phyloP scores from a whole-genome alignment of 2,113 vertebrate species.

The Anoplopoma fimbria region DNA sequence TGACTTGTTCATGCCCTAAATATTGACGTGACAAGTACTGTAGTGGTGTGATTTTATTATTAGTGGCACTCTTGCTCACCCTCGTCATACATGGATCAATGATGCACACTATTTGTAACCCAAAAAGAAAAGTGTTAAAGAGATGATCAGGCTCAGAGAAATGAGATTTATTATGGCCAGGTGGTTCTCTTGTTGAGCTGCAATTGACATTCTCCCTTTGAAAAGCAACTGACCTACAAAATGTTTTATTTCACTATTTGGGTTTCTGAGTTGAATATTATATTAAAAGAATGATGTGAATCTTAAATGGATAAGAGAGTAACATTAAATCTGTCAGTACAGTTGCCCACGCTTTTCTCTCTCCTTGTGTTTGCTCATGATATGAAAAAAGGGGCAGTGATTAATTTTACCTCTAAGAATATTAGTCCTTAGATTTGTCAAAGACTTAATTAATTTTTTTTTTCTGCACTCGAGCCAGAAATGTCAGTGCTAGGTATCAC shows the following conservation, averaged over 20 bases:
- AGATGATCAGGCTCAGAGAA: background rate
- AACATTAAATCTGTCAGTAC: slow-evolving; percentile 45
- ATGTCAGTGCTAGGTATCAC: slow-evolving; percentile 28
- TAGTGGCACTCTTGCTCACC: background rate
- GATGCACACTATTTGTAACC: background rate
- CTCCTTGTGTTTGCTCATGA: slow-evolving; percentile 49
- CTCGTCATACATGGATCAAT: background rate
- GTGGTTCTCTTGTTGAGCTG: slow-evolving; percentile 6
- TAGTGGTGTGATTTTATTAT: background rate
- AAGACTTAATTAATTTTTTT: slow-evolving; percentile 53
- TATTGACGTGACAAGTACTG: background rate
- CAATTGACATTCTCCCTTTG: background rate
- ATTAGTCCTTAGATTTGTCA: slow-evolving; percentile 58
- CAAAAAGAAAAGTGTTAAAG: too few species aligned
- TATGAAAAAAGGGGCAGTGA: slow-evolving; percentile 47
- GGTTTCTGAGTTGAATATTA: slow-evolving; percentile 23
- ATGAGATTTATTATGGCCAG: background rate
- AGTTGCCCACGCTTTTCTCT: slow-evolving; percentile 15
- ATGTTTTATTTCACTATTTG: slow-evolving; percentile 28
- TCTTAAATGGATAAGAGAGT: slow-evolving; percentile 46
- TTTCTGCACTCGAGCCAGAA: slow-evolving; percentile 44
- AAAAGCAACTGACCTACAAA: background rate
- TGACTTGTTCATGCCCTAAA: background rate
- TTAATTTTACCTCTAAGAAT: slow-evolving; percentile 58
- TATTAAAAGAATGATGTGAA: slow-evolving; percentile 41